Conservation (phyloP, 2,888 invertebrate genomes). For the Napeogenes sylphis region DNA sequence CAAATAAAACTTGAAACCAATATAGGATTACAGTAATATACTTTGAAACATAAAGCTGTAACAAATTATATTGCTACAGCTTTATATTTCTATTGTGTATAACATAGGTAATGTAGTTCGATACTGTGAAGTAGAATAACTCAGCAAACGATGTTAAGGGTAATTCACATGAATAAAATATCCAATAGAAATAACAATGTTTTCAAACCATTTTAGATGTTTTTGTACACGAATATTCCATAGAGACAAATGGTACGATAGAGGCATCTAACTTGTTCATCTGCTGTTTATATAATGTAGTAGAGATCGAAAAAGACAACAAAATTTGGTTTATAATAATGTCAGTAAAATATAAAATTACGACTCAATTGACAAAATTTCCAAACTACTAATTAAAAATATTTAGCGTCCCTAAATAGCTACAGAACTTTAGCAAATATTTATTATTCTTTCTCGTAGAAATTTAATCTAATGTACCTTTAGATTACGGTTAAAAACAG, state of each 20-base stretch:
- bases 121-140: conserved; percentile 46
- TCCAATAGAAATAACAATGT: conserved; percentile 57
- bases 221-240: conserved; percentile 53
- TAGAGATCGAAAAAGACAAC: too few species aligned
- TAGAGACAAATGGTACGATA: conserved; percentile 11
- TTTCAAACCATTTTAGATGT: conserved; percentile 70
- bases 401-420: too few species aligned
- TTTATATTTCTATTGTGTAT: not conserved
- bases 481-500: too few species aligned
- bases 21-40: not conserved
- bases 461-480: too few species aligned
- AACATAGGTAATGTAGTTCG: conserved; percentile 1
- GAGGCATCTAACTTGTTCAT: not conserved
- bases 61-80: not conserved
- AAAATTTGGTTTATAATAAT: too few species aligned
- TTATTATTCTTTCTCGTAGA: too few species aligned
- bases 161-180: conserved; percentile 51
- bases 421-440: too few species aligned
- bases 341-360: too few species aligned
- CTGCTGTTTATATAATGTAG: not conserved
- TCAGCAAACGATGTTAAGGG: conserved; percentile 41
- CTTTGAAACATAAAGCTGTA: not conserved
- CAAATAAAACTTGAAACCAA: not conserved
- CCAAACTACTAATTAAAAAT: too few species aligned
- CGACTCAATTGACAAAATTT: too few species aligned